Base-by-base conservation (phyloP, 2,888 invertebrate species). In the Polia nebulosa region DNA sequence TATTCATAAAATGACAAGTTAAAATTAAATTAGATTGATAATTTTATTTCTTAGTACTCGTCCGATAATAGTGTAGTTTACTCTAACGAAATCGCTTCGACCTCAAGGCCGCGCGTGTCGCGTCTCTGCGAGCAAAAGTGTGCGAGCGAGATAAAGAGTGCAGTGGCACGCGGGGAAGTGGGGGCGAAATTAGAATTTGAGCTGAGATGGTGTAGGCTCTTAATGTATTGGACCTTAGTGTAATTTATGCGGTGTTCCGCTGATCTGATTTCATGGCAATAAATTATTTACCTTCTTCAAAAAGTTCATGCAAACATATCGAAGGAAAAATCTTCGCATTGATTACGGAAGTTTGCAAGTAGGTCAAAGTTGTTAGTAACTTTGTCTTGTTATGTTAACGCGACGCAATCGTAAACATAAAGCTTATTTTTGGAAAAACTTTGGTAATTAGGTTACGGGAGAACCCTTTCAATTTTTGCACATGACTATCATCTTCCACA, bases 331-430 rank as follows among this genome's bases (percentile, higher is more conserved):
- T 47, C 29, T 61, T 58, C 22, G 32, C 11, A 68, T 68, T 53
- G 47, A 74, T 79, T 52, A 57, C 45, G 25, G 47, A 62, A 67
- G 32, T 74, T 63, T 7, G 11, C 1, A 63, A 79, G 36, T 73
- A 44, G 67, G 68, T 57, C 62, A 74, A 62, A 55, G 36, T 59
- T 78, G 47, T 63, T 49, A 29, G 39, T 22, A 47, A 51, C 45
- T 53, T 41, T 34, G 13, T 25, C 11, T 55, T 41, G 45, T 45
- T 22, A 45, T 25, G 34, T 15, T 25, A 27, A n/a, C 39, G 55
- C 51, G 34, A 57, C 22, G 41, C 17, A 49, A 52, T 65, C 32
- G 20, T 57, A 45, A 60, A 60, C 11, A 53, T 44, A 13, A 17
- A 49, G n/a, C 20, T 36, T 41, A 36, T 45, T 27, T 55, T 57